Percentiles rank a stretch among this genome's conserved stretches.
phyloP scores from a whole-genome alignment of 2,113 vertebrate genomes.

The Catharus fuscescens region DNA sequence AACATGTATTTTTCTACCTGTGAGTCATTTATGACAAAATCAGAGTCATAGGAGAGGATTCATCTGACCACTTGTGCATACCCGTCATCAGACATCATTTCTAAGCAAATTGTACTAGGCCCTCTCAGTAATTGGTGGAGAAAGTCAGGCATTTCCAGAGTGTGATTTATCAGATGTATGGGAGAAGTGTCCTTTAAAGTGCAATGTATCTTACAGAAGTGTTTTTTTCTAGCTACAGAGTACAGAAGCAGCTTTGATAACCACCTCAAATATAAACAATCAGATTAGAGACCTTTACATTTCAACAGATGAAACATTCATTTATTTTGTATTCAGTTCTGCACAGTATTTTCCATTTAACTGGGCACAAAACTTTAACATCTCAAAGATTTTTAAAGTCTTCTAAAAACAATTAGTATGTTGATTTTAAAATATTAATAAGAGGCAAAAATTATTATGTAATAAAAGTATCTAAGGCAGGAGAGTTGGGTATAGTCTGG shows the following conservation, averaged over 20 bases:
- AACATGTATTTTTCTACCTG: not conserved
- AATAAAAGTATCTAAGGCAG: not conserved
- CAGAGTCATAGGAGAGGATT: not conserved
- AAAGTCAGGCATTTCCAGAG: not conserved
- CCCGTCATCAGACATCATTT: not conserved
- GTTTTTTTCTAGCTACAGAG: not conserved
- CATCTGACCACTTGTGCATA: not conserved
- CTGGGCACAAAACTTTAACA: not conserved
- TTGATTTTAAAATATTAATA: not conserved
- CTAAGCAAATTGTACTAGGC: not conserved
- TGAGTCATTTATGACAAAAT: not conserved
- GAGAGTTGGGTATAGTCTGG: not conserved
- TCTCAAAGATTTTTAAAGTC: not conserved
- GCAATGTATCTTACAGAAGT: not conserved
- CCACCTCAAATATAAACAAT: not conserved
- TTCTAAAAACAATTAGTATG: not conserved
- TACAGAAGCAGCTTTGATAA: not conserved
- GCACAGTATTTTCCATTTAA: not conserved
- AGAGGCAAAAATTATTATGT: not conserved
- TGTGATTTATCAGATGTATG: not conserved
- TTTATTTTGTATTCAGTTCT: not conserved
- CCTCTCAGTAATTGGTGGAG: not conserved
- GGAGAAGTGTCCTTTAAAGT: not conserved
- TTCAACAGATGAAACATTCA: not conserved
- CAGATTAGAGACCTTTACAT: not conserved